These are phyloP conservation scores for Rotaria macrura DNA, from an alignment of 2,888 invertebrate species.

Conservation along the genomic window DNA sequence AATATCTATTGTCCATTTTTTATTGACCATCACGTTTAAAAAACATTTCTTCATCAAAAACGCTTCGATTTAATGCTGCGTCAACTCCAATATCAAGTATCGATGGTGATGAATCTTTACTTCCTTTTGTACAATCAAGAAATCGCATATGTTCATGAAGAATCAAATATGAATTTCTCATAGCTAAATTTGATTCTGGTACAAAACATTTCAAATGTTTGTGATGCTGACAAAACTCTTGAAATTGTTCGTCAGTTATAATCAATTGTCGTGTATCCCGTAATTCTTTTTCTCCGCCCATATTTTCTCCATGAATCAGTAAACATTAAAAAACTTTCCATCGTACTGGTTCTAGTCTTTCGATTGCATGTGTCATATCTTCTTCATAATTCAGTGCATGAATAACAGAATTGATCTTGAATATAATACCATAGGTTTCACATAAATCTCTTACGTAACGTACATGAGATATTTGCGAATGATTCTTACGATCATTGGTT, in stretches of 20 bases:
- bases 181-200: slow-evolving; percentile 52
- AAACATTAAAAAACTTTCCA: slow-evolving; percentile 54
- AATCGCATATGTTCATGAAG: slow-evolving; percentile 55
- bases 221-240: slow-evolving; percentile 51
- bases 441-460: slow-evolving; percentile 51
- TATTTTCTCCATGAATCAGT: slow-evolving; percentile 53
- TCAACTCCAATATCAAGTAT: slow-evolving; percentile 53
- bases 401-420: slow-evolving; percentile 55
- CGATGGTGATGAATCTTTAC: slow-evolving; percentile 52
- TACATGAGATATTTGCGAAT: slow-evolving; percentile 47
- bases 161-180: slow-evolving; percentile 55
- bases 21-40: slow-evolving; percentile 53
- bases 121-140: slow-evolving; percentile 49
- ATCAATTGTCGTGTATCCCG: slow-evolving; percentile 52
- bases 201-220: slow-evolving; percentile 49
- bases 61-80: slow-evolving; percentile 51
- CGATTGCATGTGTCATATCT: slow-evolving; percentile 51
- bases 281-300: slow-evolving; percentile 48
- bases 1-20: slow-evolving; percentile 51
- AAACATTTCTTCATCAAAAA: slow-evolving; percentile 54
- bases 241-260: slow-evolving; percentile 50
- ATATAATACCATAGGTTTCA: slow-evolving; percentile 48
- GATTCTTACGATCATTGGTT: slow-evolving; percentile 47
- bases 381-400: slow-evolving; percentile 53
- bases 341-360: slow-evolving; percentile 49